These are phyloP conservation scores for Xiphophorus maculatus DNA, from an alignment of 2,113 vertebrate species.

Conservation along the genomic window DNA sequence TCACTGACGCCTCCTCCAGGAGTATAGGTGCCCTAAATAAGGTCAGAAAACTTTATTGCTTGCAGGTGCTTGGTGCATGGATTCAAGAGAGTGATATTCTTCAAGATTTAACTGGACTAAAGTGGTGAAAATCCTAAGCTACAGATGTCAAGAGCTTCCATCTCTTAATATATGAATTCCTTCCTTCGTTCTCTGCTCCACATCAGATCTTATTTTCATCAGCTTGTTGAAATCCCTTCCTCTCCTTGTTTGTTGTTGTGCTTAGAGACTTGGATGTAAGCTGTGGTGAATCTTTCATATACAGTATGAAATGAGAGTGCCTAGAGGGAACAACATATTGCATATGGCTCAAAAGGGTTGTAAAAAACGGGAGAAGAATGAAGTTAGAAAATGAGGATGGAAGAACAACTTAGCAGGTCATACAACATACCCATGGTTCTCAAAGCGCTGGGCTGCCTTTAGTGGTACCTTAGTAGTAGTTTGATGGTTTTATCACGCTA, in stretches of 20 bases:
- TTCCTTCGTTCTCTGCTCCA: constrained; percentile 21
- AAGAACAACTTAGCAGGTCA: constrained; percentile 10
- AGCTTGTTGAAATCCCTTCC: constrained; percentile 27
- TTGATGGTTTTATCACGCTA: neutral
- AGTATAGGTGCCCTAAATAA: constrained; percentile 86
- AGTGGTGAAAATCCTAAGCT: constrained; percentile 19
- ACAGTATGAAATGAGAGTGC: constrained; percentile 47
- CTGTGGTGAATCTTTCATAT: constrained; percentile 47
- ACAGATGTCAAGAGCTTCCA: constrained; percentile 59
- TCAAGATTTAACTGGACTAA: constrained; percentile 25
- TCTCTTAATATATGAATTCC: constrained; percentile 23
- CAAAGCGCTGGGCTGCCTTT: neutral
- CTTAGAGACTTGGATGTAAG: constrained; percentile 49
- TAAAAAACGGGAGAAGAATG: constrained; percentile 46
- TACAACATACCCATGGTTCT: constrained; percentile 14
- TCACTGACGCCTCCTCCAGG: constrained; percentile 87
- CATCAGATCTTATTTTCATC: constrained; percentile 38
- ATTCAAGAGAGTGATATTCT: constrained; percentile 5
- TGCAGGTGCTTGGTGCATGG: constrained; percentile 5
- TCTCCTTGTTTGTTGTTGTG: constrained; percentile 25
- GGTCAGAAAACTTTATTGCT: constrained; percentile 60
- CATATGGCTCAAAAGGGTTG: constrained; percentile 55
- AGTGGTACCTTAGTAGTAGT: neutral
- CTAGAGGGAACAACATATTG: constrained; percentile 65
- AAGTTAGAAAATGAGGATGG: constrained; percentile 27